Evolutionary conservation across 2,797 vertebrate species (phyloP).

Genomic region (Gobio occitaniae): DNA sequence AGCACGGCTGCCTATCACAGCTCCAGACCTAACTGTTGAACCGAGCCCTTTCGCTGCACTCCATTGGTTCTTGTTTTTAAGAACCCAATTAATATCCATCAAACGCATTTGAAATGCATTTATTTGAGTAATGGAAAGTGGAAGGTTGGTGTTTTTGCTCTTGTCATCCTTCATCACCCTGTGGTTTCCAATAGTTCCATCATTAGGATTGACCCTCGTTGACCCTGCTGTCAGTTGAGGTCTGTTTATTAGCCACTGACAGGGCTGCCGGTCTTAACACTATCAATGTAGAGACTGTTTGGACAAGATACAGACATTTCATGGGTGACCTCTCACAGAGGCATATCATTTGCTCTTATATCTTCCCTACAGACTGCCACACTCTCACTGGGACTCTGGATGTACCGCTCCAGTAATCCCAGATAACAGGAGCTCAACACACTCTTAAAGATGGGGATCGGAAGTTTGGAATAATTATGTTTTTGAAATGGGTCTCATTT

Average conservation of each 20-base stretch:
- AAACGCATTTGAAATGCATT: neutral
- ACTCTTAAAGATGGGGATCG: neutral
- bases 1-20: neutral
- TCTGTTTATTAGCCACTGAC: conserved; percentile 65
- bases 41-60: neutral
- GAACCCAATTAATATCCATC: neutral
- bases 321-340: neutral
- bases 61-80: neutral
- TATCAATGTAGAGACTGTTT: conserved; percentile 64
- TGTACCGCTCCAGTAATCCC: neutral
- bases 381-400: neutral
- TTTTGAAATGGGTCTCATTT: neutral
- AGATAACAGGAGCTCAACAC: conserved; percentile 32
- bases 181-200: neutral
- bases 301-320: conserved; percentile 62
- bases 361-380: conserved; percentile 19
- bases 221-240: conserved; percentile 62
- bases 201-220: conserved; percentile 35
- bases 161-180: neutral
- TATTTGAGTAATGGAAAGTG: neutral
- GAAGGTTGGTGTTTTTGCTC: conserved; percentile 8
- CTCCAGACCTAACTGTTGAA: neutral
- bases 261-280: conserved; percentile 49
- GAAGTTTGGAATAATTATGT: neutral
- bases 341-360: neutral